Conservation (phyloP, 2,797 vertebrate species). For the Gymnothorax reevesii region DNA sequence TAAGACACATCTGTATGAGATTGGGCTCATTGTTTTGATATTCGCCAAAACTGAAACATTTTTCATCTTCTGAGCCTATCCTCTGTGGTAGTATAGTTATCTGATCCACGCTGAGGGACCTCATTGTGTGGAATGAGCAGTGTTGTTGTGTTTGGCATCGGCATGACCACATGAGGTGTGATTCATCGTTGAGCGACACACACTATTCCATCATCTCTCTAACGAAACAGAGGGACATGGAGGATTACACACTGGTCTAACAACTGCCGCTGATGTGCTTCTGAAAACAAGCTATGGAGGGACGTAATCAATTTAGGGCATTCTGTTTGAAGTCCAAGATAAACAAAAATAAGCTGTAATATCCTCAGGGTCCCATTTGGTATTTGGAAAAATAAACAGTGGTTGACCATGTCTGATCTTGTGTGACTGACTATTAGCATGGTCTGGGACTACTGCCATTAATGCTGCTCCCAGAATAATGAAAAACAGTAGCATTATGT, state of each 20-base stretch:
- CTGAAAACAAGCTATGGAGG: conserved; percentile 37
- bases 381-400: conserved; percentile 71
- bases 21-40: no score
- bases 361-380: conserved; percentile 67
- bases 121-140: not conserved
- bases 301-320: conserved; percentile 55
- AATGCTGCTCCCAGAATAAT: conserved; percentile 55
- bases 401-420: conserved; percentile 63
- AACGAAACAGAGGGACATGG: not conserved
- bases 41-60: no score
- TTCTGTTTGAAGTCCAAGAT: conserved; percentile 64
- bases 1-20: no score
- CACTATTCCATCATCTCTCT: not conserved
- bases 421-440: conserved; percentile 59
- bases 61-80: no score
- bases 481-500: conserved; percentile 45
- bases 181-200: not conserved
- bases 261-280: not conserved
- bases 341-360: conserved; percentile 58
- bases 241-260: not conserved
- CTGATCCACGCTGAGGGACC: no score
- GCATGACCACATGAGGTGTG: not conserved
- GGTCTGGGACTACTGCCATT: conserved; percentile 57
- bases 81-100: no score
- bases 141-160: not conserved